These are phyloP conservation scores for Zoanthus sansibaricus DNA, from an alignment of 92 coral and sea anemone species.

Conservation along the genomic window DNA sequence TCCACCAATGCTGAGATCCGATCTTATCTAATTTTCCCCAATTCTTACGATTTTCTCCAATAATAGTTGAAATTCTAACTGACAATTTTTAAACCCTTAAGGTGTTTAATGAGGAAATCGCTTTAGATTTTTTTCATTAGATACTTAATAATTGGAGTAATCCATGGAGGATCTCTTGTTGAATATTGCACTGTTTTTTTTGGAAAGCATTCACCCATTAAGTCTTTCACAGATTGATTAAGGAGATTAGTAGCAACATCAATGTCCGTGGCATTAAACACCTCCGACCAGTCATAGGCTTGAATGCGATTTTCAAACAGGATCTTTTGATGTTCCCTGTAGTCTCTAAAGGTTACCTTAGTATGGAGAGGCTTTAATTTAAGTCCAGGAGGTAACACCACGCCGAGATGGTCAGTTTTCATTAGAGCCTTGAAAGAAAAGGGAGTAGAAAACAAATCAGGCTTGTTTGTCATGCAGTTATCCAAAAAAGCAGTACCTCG, in stretches of 20 bases:
- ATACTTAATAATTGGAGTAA: slow-evolving; percentile 27
- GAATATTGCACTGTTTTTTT: too few species aligned
- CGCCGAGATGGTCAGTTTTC: slow-evolving; percentile 35
- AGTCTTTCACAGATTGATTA: neutral
- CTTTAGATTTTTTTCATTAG: too few species aligned
- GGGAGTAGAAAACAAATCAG: too few species aligned
- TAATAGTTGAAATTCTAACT: neutral
- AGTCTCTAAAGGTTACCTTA: neutral
- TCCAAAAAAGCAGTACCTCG: slow-evolving; percentile 39
- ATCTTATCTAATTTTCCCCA: too few species aligned
- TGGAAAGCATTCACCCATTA: neutral
- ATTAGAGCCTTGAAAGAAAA: slow-evolving; percentile 11
- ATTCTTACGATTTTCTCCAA: slow-evolving; percentile 7
- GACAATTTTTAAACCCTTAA: slow-evolving; percentile 8
- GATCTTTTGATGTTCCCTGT: slow-evolving; percentile 42
- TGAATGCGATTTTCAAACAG: neutral
- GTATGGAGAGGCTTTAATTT: slow-evolving; percentile 19
- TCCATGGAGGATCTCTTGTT: slow-evolving; percentile 48
- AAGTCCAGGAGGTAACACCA: slow-evolving; percentile 19
- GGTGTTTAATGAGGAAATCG: slow-evolving; percentile 1
- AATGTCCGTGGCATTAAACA: neutral
- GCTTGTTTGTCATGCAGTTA: too few species aligned
- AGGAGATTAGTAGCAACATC: slow-evolving; percentile 22
- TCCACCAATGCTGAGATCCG: neutral
- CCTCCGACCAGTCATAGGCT: neutral